A percentile compares a stretch with the other conserved stretches of the same genome.
phyloP scores from a whole-genome alignment of 1,140 invertebrate species.

The Artemia franciscana region DNA sequence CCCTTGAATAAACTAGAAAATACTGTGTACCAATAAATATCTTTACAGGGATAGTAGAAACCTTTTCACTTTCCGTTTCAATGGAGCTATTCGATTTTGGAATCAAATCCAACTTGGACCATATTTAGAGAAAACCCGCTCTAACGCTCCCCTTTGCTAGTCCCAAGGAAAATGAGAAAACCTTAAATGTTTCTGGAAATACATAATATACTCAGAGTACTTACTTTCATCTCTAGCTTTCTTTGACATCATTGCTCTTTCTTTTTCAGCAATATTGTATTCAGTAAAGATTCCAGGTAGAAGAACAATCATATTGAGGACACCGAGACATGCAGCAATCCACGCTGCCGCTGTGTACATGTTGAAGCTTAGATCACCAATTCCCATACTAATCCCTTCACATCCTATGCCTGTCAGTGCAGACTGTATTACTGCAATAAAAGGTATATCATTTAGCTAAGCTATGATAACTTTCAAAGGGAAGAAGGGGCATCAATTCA shows the following conservation, averaged over 20 bases:
- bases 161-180: too few species aligned
- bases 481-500: too few species aligned
- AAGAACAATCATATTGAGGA: slow-evolving; percentile 48
- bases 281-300: slow-evolving; percentile 43
- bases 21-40: too few species aligned
- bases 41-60: too few species aligned
- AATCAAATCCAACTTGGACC: too few species aligned
- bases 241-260: slow-evolving; percentile 39
- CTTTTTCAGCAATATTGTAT: slow-evolving; percentile 38
- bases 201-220: background rate
- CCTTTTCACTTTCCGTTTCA: too few species aligned
- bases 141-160: too few species aligned
- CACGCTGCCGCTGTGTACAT: slow-evolving; percentile 73
- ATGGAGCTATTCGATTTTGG: too few species aligned
- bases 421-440: slow-evolving; percentile 37
- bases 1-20: too few species aligned
- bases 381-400: slow-evolving; percentile 20
- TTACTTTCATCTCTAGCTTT: slow-evolving; percentile 22
- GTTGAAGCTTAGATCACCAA: slow-evolving; percentile 35
- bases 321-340: slow-evolving; percentile 36
- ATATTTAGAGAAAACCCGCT: too few species aligned
- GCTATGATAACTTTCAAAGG: too few species aligned
- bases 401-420: slow-evolving; percentile 45
- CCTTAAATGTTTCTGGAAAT: background rate
- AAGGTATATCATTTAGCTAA: too few species aligned